Conservation (phyloP, 1,140 invertebrate genomes). For the Marisa cornuarietis region DNA sequence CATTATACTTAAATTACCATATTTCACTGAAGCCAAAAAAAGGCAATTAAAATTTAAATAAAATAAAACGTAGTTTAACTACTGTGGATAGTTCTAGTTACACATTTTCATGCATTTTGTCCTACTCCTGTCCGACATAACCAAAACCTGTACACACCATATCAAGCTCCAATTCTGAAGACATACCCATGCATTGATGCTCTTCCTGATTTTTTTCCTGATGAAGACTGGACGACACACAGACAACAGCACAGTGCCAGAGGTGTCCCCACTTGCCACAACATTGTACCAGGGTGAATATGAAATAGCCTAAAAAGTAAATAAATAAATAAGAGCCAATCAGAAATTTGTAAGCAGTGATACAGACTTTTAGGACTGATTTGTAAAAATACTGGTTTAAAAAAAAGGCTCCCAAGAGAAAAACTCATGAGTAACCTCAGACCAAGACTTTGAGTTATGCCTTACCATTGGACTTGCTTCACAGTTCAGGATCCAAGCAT, state of each 20-base stretch:
- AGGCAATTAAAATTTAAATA: neutral
- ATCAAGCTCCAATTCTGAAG: neutral
- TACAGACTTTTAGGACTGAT: neutral
- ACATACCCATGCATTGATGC: neutral
- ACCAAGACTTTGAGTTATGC: too few relatives aligned
- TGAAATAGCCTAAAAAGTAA: neutral
- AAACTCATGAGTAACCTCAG: too few relatives aligned
- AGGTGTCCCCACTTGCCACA: neutral
- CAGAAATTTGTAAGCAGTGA: neutral
- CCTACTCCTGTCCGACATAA: neutral
- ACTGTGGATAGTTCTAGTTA: neutral
- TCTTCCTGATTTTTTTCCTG: neutral
- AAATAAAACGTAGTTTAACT: neutral
- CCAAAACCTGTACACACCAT: neutral
- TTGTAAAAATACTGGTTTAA: too few relatives aligned
- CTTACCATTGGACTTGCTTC: too few relatives aligned
- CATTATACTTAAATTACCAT: neutral
- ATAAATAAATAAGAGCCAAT: neutral
- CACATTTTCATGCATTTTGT: neutral
- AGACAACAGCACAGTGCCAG: neutral
- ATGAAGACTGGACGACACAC: neutral
- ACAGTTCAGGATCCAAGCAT: too few relatives aligned
- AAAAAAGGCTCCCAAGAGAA: too few relatives aligned
- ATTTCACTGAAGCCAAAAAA: neutral
- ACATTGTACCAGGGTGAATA: slow-evolving; percentile 7